Evolutionary conservation across 2,888 invertebrate species (phyloP).

Genomic region (Patella ulyssiponensis): DNA sequence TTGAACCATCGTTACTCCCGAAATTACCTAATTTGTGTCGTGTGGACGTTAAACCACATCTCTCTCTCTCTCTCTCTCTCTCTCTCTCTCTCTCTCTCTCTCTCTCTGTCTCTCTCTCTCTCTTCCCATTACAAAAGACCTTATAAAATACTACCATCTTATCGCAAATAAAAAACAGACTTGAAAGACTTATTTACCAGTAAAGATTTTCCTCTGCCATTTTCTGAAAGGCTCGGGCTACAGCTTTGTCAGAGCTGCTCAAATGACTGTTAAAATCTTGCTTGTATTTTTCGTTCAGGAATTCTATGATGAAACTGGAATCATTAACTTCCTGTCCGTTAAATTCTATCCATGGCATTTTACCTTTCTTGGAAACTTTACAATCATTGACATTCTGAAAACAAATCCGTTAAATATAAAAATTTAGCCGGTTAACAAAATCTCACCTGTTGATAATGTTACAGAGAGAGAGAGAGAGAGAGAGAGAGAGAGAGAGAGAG

Average conservation of each 20-base stretch:
- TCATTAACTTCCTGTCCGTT: slow-evolving; percentile 67
- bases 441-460: too few relatives aligned
- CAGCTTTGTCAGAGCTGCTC: slow-evolving; percentile 53
- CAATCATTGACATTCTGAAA: slow-evolving; percentile 15
- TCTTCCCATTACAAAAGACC: background rate
- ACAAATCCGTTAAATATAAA: too few relatives aligned
- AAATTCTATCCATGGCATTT: slow-evolving; percentile 69
- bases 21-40: too few relatives aligned
- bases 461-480: too few relatives aligned
- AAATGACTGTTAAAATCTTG: slow-evolving; percentile 58
- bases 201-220: slow-evolving; percentile 52
- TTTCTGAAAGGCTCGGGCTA: slow-evolving; percentile 54
- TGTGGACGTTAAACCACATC: too few relatives aligned
- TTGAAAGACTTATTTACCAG: slow-evolving; percentile 38
- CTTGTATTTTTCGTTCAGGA: slow-evolving; percentile 58
- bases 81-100: too few relatives aligned
- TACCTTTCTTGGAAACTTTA: slow-evolving; percentile 53
- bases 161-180: background rate
- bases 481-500: too few relatives aligned
- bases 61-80: too few relatives aligned
- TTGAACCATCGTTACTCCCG: too few relatives aligned
- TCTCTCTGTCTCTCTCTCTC: slow-evolving; percentile 16
- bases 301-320: slow-evolving; percentile 65
- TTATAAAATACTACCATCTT: too few relatives aligned
- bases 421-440: too few relatives aligned